A percentile compares a stretch with the other conserved stretches of the same genome.
Evolutionary conservation across 2,113 vertebrate genomes (phyloP).

Genomic region (Halichoeres trimaculatus): DNA sequence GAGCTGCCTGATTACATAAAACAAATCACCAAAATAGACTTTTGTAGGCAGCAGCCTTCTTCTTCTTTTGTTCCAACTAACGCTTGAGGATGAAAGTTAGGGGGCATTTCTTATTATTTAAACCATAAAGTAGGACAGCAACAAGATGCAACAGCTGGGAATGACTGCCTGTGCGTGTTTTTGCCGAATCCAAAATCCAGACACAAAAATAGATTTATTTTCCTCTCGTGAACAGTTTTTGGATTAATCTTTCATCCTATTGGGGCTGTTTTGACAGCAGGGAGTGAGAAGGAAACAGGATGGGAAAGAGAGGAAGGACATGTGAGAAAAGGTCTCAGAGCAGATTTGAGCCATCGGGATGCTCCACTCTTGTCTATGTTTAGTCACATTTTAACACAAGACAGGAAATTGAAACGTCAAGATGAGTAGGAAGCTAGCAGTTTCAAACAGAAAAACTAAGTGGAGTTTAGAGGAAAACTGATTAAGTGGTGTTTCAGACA

Average conservation of each 20-base stretch:
- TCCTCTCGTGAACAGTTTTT: background rate
- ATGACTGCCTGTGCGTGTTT: background rate
- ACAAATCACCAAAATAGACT: background rate
- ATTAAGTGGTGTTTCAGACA: too few relatives aligned
- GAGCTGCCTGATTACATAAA: conserved; percentile 5
- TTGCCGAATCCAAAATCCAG: too few relatives aligned
- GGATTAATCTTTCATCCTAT: background rate
- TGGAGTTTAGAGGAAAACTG: too few relatives aligned
- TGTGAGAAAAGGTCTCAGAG: conserved; percentile 11
- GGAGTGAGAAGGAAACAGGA: conserved; percentile 4
- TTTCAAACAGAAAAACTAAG: too few relatives aligned
- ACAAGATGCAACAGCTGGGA: conserved; percentile 4
- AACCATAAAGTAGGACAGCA: background rate
- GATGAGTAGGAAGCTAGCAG: background rate
- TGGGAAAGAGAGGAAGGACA: conserved; percentile 7
- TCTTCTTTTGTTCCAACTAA: background rate
- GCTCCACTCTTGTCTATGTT: background rate
- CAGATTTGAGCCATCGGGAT: conserved; percentile 11
- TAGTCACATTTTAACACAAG: conserved; percentile 9
- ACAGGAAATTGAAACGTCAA: background rate
- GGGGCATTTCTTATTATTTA: conserved; percentile 22
- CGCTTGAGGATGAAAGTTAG: background rate
- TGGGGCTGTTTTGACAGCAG: conserved; percentile 1
- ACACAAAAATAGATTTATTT: too few relatives aligned
- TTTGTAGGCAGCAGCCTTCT: background rate